These are phyloP conservation scores for Metallyticus violacea DNA, from an alignment of 2,888 invertebrate genomes.

Conservation along the genomic window DNA sequence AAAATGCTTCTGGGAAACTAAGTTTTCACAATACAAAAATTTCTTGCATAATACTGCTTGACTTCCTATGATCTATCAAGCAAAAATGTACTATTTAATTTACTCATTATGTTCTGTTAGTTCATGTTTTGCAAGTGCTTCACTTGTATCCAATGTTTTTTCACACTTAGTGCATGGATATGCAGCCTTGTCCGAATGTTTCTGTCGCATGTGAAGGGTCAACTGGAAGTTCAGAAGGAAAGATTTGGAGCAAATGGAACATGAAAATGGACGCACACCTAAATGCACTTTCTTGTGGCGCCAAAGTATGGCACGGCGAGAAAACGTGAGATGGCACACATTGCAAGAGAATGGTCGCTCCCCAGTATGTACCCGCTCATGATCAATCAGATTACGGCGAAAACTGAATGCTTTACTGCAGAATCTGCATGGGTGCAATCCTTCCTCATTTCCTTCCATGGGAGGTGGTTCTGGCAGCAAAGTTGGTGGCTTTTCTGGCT, in stretches of 20 bases:
- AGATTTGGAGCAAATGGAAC: slow-evolving; percentile 56
- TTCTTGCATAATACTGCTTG: background rate
- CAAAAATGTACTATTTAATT: background rate
- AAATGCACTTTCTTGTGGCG: slow-evolving; percentile 13
- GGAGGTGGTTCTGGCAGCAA: background rate
- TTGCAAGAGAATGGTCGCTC: slow-evolving; percentile 12
- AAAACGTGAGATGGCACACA: background rate
- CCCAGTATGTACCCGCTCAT: slow-evolving; percentile 11
- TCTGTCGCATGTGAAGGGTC: slow-evolving; percentile 51
- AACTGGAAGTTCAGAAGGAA: slow-evolving; percentile 55
- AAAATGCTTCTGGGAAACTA: slow-evolving; percentile 31
- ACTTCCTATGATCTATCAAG: background rate
- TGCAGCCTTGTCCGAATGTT: slow-evolving; percentile 49
- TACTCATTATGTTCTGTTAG: background rate
- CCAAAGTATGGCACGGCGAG: slow-evolving; percentile 6
- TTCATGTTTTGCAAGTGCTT: slow-evolving; percentile 44
- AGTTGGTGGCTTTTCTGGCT: background rate
- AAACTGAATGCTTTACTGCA: background rate
- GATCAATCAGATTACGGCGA: background rate
- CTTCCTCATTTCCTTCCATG: slow-evolving; percentile 42
- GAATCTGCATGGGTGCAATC: slow-evolving; percentile 42
- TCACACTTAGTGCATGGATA: slow-evolving; percentile 60
- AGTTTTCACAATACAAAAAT: slow-evolving; percentile 32
- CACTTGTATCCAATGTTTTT: slow-evolving; percentile 44
- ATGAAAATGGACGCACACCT: slow-evolving; percentile 45